phyloP scores from a whole-genome alignment of 2,113 vertebrate genomes.

The Felis chaus region DNA sequence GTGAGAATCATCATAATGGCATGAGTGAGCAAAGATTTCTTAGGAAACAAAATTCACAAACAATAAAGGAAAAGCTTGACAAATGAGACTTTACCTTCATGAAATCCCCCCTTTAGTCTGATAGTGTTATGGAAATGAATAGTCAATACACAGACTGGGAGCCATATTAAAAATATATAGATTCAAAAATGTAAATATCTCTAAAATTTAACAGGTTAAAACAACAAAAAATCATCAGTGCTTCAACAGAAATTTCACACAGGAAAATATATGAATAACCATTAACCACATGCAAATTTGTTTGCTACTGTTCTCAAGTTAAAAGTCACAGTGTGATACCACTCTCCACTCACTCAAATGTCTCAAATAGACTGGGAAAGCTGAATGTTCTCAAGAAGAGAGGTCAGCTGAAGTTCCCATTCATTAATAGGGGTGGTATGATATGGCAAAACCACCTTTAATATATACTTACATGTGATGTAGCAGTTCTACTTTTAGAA shows the following conservation, averaged over 20 bases:
- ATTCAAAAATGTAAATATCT: not conserved
- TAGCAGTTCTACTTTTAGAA: not conserved
- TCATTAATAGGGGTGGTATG: not conserved
- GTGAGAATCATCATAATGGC: not conserved
- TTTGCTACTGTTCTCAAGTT: not conserved
- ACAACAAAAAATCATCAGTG: not conserved
- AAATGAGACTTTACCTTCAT: not conserved
- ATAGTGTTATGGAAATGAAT: not conserved
- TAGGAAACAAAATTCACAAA: not conserved
- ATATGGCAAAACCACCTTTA: not conserved
- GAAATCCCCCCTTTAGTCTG: not conserved
- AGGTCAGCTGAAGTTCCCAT: not conserved
- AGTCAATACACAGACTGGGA: not conserved
- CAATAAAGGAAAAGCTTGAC: not conserved
- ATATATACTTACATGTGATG: not conserved
- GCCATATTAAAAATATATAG: not conserved
- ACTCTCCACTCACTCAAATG: not conserved
- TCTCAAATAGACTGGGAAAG: not conserved
- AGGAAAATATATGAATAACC: not conserved
- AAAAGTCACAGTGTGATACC: not conserved
- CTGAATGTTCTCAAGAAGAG: not conserved
- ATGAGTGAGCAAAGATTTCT: not conserved
- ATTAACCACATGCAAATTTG: not conserved
- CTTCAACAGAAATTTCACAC: not conserved
- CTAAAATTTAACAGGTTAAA: not conserved